Base-by-base conservation (phyloP, 2,888 invertebrate genomes). In the Hipparchia sbordonii region DNA sequence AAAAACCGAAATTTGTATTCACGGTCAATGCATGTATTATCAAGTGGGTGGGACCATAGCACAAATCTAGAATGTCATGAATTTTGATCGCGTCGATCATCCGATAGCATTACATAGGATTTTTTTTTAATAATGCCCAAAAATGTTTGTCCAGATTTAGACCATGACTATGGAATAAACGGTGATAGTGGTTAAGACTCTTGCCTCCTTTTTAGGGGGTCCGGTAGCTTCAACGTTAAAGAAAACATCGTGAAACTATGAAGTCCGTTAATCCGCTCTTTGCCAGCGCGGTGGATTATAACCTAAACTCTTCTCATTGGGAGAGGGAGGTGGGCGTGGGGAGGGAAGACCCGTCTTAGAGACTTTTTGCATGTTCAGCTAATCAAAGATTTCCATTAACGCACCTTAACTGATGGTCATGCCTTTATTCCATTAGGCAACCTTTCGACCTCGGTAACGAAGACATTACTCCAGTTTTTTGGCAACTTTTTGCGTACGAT, bases 41-140 rank as follows among this genome's bases (percentile, higher is more conserved):
- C 84, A 84, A 82, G 88, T 92, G 92, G 92, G 92, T 88, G 92
- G 90, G 81, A 85, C 83, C 76, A 77, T 77, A 79, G 80, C 79
- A 87, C 85, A 79, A 81, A 86, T 81, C 83, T 86, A 86, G 89
- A 89, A 91, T 87, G 83, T 84, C 86, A 88, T 87, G 84, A 86
- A 84, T 86, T 82, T 62, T 51, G 51, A 71, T 75, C 45, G 67
- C 67, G 56, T 33, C 13, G 45, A 57, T 67, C 67, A 45, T 45
- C 56, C 39, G 54, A 67, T 56, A 45, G 45, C 9, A 46, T 67
- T 56, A 39, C 39, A 56, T 56, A 2, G 23, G n/a, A 7, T 63
- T 23, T 23, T 23, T 23, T 23, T 48, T 57, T 56, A 2, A 56
- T 13, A 12, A n/a, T 12, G n/a, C 9, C 33, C 8, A 12, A 62